These are phyloP conservation scores for Chironomus striatipennis DNA, from an alignment of 1,140 invertebrate genomes.

Conservation along the genomic window DNA sequence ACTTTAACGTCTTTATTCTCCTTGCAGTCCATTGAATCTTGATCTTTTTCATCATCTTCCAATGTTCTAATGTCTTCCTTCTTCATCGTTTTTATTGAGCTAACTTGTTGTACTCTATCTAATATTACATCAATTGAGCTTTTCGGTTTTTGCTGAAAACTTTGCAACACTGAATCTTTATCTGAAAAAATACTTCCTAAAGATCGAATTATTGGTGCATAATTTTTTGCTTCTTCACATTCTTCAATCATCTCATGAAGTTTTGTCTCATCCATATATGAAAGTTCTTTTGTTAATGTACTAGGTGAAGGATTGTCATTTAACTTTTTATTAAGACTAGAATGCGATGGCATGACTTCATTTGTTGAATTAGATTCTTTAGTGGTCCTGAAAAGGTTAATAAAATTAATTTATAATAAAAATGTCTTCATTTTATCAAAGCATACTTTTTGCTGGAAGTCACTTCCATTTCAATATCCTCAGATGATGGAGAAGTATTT, in stretches of 20 bases:
- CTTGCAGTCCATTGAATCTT: slow-evolving; percentile 49
- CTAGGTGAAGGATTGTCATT: background rate
- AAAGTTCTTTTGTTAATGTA: slow-evolving; percentile 37
- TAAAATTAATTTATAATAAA: background rate
- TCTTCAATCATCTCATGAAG: slow-evolving; percentile 54
- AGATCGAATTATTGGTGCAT: slow-evolving; percentile 56
- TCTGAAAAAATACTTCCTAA: slow-evolving; percentile 64
- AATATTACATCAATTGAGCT: slow-evolving; percentile 42
- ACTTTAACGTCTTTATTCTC: slow-evolving; percentile 24
- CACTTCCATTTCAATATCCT: slow-evolving; percentile 27
- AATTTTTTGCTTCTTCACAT: slow-evolving; percentile 53
- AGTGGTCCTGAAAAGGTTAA: background rate
- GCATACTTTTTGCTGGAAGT: background rate
- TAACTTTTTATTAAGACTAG: background rate
- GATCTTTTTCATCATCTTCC: slow-evolving; percentile 78
- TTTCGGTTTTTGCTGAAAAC: slow-evolving; percentile 47
- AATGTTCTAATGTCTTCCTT: slow-evolving; percentile 59
- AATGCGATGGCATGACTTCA: slow-evolving; percentile 7
- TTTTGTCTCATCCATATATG: slow-evolving; percentile 56
- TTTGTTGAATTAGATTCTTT: background rate
- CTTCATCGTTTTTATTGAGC: slow-evolving; percentile 43
- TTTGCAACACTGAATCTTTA: slow-evolving; percentile 57
- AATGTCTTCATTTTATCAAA: too few species aligned
- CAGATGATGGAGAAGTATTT: slow-evolving; percentile 29
- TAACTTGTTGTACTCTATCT: slow-evolving; percentile 33